A percentile compares a stretch with the other conserved stretches of the same genome.
These are phyloP conservation scores for Rafetus swinhoei DNA, from an alignment of 2,113 vertebrate genomes.

Conservation along the genomic window DNA sequence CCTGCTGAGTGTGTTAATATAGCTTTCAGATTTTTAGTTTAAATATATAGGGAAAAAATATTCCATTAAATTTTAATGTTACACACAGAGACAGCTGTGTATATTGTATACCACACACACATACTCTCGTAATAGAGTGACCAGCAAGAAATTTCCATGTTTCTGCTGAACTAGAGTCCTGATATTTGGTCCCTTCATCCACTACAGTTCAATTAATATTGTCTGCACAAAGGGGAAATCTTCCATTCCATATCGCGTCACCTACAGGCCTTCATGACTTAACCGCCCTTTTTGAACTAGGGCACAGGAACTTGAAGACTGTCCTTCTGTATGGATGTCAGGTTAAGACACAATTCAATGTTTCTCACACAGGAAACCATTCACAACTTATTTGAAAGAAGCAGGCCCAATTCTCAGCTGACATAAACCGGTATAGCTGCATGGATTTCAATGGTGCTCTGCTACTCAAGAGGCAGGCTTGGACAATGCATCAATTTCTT, in stretches of 20 bases:
- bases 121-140: neutral
- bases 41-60: neutral
- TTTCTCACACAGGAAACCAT: neutral
- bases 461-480: neutral
- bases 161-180: neutral
- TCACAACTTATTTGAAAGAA: neutral
- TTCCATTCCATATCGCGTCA: neutral
- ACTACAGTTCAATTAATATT: neutral
- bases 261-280: neutral
- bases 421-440: neutral
- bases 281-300: neutral
- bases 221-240: neutral
- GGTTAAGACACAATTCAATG: neutral
- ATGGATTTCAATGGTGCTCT: neutral
- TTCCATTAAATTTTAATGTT: neutral
- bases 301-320: neutral
- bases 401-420: neutral
- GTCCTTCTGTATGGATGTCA: neutral
- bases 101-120: neutral
- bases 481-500: neutral
- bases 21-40: neutral
- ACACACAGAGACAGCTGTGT: neutral
- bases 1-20: neutral
- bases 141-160: neutral
- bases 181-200: accelerated